Base-by-base conservation (phyloP, 2,888 invertebrate species). In the Sminthurides aquaticus region DNA sequence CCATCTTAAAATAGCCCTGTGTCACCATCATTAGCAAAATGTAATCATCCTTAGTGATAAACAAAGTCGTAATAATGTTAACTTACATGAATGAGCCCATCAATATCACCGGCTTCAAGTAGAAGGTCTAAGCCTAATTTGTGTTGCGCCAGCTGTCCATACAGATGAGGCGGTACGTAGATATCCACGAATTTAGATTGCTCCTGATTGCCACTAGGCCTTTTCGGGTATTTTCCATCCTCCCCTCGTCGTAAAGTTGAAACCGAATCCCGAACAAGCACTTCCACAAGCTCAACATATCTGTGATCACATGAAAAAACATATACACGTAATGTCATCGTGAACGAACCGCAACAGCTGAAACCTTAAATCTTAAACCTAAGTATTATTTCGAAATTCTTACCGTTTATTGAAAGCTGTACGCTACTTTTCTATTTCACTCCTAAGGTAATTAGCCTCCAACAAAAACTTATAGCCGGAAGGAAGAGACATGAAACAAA, bases 221-320 rank as follows among this genome's bases (percentile, higher is more conserved):
- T 80, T 66, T 87, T 82, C 67, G 87, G 85, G 76, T 90, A 90
- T 66, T 82, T 81, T 0, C 90, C 90, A 76, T 88, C 87, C 75
- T 89, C 89, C 58, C 87, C 87, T 72, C 89, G 84, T 76, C 89
- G 87, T 77, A 91, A 88, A 64, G 90, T 84, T 1, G 93, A 92
- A 74, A 97, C 79, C 43, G 90, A 88, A 76, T 92, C 90, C 77
- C 93, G 90, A 74, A 94, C 86, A 71, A 89, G 86, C 59, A 90
- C 89, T 79, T 98, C 98, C 34, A 97, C 87, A 28, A 95, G 80
- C 15, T 88, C 85, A 2, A 94, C 92, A 80, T 98, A 98, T 75
- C 90, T 81, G 61, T 1, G 65, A 57, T n/a, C n/a, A n/a, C n/a
- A n/a, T n/a, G n/a, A n/a, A n/a, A n/a, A n/a, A n/a, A n/a, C n/a